These are phyloP conservation scores for Myrmecophaga tridactyla DNA, from an alignment of 2,113 vertebrate species.

Conservation along the genomic window DNA sequence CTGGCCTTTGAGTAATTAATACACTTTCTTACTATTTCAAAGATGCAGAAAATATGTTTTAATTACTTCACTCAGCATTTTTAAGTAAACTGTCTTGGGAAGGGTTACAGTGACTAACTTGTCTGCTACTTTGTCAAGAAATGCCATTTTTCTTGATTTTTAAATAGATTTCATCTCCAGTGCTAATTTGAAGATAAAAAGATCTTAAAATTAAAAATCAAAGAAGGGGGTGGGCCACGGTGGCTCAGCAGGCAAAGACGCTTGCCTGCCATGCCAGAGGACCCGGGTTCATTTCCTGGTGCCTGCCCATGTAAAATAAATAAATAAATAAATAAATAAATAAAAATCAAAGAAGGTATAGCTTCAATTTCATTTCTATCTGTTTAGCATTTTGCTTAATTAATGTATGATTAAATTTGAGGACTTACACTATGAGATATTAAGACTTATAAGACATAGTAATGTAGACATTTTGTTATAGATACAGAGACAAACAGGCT, in stretches of 20 bases:
- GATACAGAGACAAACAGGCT: not conserved
- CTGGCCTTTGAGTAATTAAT: not conserved
- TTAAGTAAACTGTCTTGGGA: not conserved
- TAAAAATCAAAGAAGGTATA: slow-evolving; percentile 1
- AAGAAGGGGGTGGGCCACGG: too few species aligned
- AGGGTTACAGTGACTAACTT: not conserved
- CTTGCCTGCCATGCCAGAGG: too few species aligned
- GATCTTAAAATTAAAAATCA: slow-evolving; percentile 22
- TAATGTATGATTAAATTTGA: not conserved
- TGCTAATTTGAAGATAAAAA: not conserved
- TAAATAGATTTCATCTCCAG: not conserved
- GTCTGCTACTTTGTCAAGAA: not conserved
- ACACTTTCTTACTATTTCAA: not conserved
- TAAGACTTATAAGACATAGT: not conserved
- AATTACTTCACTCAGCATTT: not conserved
- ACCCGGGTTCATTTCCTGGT: too few species aligned
- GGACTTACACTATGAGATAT: not conserved
- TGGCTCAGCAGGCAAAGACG: too few species aligned
- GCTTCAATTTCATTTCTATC: not conserved
- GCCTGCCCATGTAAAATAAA: too few species aligned
- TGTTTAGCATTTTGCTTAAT: not conserved
- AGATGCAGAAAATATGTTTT: not conserved
- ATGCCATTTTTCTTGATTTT: not conserved
- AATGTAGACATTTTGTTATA: not conserved
- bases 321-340: too few species aligned